Evolutionary conservation across 1,140 invertebrate genomes (phyloP).

Genomic region (Rhagoletis zephyria): DNA sequence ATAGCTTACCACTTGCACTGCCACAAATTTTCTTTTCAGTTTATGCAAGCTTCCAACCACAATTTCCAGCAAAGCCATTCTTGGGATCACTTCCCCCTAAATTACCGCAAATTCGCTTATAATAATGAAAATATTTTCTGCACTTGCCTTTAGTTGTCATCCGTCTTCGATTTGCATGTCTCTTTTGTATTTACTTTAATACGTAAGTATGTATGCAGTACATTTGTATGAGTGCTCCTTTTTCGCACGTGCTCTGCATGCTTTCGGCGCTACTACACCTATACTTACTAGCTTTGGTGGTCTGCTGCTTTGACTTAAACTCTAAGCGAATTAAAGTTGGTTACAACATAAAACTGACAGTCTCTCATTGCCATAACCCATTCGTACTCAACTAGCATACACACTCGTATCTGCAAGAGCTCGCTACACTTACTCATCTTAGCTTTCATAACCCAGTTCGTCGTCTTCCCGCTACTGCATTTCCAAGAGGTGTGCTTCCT

Average conservation of each 20-base stretch:
- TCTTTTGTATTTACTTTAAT: too few relatives aligned
- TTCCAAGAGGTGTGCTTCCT: too few relatives aligned
- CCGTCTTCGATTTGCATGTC: background rate
- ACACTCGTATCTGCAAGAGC: background rate
- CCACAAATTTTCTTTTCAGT: background rate
- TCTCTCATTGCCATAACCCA: background rate
- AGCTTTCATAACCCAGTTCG: background rate
- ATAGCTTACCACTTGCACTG: background rate
- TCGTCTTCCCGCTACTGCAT: background rate
- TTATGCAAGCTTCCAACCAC: background rate
- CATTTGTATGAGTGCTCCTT: background rate
- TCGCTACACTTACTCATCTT: background rate
- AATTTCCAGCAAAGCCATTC: background rate
- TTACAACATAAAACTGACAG: background rate
- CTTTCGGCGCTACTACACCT: background rate
- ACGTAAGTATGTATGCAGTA: background rate
- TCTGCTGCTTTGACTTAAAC: conserved; percentile 1
- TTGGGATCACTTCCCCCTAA: background rate
- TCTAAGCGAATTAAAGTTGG: background rate
- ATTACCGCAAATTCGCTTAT: background rate
- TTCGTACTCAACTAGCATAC: background rate
- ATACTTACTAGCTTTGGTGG: background rate
- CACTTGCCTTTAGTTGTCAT: background rate
- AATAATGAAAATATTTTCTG: conserved; percentile 14
- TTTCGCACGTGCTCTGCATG: background rate